Percentiles rank a stretch among this genome's conserved stretches.
phyloP scores from a whole-genome alignment of 92 coral and sea anemone species.

The Hydrozoanthus gracilis region DNA sequence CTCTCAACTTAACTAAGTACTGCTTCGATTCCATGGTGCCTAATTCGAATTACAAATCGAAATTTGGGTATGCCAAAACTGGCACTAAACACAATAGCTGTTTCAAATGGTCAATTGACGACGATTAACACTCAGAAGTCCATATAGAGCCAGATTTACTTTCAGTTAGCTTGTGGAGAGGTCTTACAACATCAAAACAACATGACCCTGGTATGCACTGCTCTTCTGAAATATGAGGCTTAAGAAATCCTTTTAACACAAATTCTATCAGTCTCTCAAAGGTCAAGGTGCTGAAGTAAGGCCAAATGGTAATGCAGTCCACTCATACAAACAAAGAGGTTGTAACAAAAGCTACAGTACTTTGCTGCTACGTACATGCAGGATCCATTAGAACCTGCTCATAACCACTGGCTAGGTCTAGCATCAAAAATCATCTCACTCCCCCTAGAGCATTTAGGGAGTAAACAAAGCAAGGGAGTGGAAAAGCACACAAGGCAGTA shows the following conservation, averaged over 20 bases:
- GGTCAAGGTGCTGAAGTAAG: conserved; percentile 47
- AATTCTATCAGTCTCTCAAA: conserved; percentile 56
- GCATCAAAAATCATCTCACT: too few species aligned
- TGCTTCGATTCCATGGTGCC: conserved; percentile 64
- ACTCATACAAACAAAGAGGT: conserved; percentile 46
- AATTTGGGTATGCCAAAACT: conserved; percentile 53
- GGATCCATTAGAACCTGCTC: too few species aligned
- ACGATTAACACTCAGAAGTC: neutral
- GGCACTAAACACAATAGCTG: conserved; percentile 43
- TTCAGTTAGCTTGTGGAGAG: neutral
- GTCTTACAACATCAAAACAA: neutral
- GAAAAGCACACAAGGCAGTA: neutral
- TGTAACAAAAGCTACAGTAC: neutral
- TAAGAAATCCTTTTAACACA: conserved; percentile 28
- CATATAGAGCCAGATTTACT: neutral
- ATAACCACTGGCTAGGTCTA: too few species aligned
- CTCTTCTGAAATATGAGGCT: conserved; percentile 41
- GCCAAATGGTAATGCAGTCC: conserved; percentile 54
- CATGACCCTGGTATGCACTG: conserved; percentile 54
- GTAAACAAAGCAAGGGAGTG: conserved; percentile 24
- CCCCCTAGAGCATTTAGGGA: conserved; percentile 38
- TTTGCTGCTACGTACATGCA: too few species aligned
- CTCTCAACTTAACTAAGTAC: conserved; percentile 38
- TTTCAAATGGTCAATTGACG: conserved; percentile 52
- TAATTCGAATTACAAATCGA: conserved; percentile 41